Percentiles rank a stretch among this genome's conserved stretches.
phyloP scores from a whole-genome alignment of 2,113 vertebrate genomes.

The Murina feae region DNA sequence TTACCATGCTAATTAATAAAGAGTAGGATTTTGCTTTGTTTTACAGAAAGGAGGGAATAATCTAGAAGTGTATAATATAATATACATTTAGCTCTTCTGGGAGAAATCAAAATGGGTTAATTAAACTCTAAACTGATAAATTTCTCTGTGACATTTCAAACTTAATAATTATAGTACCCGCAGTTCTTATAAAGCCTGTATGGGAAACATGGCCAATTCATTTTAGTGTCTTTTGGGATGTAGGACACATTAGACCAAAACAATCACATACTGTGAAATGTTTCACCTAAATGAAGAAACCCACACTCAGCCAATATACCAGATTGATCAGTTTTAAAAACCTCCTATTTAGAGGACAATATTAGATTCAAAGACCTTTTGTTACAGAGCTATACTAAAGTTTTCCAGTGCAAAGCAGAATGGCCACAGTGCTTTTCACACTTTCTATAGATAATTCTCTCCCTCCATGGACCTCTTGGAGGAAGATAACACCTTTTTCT shows the following conservation, averaged over 20 bases:
- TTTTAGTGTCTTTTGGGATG: background rate
- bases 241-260: background rate
- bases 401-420: background rate
- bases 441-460: background rate
- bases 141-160: constrained; percentile 13
- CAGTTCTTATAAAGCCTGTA: background rate
- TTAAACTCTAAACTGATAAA: background rate
- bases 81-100: constrained; percentile 2
- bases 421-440: background rate
- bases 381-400: background rate
- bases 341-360: background rate
- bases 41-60: background rate
- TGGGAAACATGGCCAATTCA: background rate
- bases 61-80: background rate
- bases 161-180: background rate
- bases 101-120: constrained; percentile 14
- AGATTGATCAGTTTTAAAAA: background rate
- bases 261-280: background rate
- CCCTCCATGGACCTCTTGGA: background rate
- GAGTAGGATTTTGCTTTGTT: background rate
- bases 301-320: background rate
- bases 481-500: background rate
- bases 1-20: constrained; percentile 36
- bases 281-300: background rate
- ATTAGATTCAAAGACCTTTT: background rate